These are phyloP conservation scores for Lasius platythorax DNA, from an alignment of 2,888 invertebrate genomes.

Conservation along the genomic window DNA sequence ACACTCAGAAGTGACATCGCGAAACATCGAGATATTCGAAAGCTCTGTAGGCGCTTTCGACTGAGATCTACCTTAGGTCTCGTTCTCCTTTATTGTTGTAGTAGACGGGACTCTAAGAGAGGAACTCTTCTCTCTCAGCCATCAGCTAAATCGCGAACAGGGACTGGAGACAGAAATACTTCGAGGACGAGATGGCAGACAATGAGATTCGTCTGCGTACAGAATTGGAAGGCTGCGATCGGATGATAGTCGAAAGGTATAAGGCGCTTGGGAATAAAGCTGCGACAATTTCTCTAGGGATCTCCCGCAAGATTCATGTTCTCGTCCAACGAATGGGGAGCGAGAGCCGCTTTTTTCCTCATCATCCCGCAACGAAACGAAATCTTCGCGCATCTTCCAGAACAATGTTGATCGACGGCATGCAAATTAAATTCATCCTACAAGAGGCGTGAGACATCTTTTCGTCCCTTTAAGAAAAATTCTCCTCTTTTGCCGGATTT, in stretches of 20 bases:
- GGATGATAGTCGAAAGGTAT: constrained; percentile 73
- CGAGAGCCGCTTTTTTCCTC: constrained; percentile 61
- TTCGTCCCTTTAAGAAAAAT: neutral
- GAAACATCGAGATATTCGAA: constrained; percentile 38
- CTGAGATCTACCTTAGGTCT: constrained; percentile 38
- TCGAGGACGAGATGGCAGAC: constrained; percentile 56
- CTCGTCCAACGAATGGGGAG: constrained; percentile 58
- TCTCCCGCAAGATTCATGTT: constrained; percentile 64
- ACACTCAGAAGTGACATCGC: constrained; percentile 23
- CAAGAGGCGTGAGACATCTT: constrained; percentile 3
- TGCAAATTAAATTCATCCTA: constrained; percentile 69
- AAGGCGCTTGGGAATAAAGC: constrained; percentile 73
- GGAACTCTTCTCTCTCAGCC: constrained; percentile 25
- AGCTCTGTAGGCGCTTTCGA: constrained; percentile 16
- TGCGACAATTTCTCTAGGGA: constrained; percentile 75
- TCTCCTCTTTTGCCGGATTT: neutral
- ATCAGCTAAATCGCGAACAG: constrained; percentile 31
- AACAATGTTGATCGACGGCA: constrained; percentile 66
- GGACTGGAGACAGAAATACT: constrained; percentile 8
- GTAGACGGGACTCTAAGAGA: constrained; percentile 1
- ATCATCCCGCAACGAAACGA: constrained; percentile 61
- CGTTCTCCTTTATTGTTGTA: neutral
- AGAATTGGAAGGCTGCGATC: constrained; percentile 75
- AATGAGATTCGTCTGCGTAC: constrained; percentile 75
- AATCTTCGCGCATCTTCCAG: constrained; percentile 57